A percentile compares a stretch with the other conserved stretches of the same genome.
phyloP scores from a whole-genome alignment of 2,113 vertebrate genomes.

The Bubo bubo region DNA sequence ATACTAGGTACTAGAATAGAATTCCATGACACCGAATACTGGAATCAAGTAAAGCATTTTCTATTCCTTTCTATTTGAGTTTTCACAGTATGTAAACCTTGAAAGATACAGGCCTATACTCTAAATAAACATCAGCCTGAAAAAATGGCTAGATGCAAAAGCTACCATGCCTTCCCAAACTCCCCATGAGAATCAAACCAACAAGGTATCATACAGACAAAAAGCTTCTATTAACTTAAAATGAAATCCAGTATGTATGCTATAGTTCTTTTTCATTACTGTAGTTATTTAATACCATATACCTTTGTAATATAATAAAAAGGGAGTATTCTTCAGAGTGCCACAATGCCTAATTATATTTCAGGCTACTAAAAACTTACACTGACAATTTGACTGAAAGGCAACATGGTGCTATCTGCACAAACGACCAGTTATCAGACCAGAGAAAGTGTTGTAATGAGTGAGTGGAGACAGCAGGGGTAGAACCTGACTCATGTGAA shows the following conservation, averaged over 20 bases:
- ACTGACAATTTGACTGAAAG: slow-evolving; percentile 9
- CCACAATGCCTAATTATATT: background rate
- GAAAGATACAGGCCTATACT: background rate
- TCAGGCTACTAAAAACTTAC: background rate
- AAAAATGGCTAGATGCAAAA: background rate
- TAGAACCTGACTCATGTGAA: slow-evolving; percentile 13
- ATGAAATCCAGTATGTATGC: background rate
- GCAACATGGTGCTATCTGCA: slow-evolving; percentile 28
- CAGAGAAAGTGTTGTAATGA: slow-evolving; percentile 41
- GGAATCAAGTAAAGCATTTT: background rate
- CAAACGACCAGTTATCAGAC: background rate
- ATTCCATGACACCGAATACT: background rate
- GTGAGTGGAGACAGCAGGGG: background rate
- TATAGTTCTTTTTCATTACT: background rate
- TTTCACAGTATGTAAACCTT: background rate
- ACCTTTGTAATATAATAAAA: background rate
- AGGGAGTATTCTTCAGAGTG: background rate
- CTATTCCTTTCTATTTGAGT: background rate
- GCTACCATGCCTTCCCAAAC: background rate
- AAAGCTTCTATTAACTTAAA: slow-evolving; percentile 11
- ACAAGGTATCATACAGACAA: background rate
- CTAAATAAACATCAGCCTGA: background rate
- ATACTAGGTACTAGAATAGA: background rate
- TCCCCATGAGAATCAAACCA: slow-evolving; percentile 2
- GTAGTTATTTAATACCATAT: background rate